Base-by-base conservation (phyloP, 2,797 vertebrate genomes). In the Arnoldichthys spilopterus region DNA sequence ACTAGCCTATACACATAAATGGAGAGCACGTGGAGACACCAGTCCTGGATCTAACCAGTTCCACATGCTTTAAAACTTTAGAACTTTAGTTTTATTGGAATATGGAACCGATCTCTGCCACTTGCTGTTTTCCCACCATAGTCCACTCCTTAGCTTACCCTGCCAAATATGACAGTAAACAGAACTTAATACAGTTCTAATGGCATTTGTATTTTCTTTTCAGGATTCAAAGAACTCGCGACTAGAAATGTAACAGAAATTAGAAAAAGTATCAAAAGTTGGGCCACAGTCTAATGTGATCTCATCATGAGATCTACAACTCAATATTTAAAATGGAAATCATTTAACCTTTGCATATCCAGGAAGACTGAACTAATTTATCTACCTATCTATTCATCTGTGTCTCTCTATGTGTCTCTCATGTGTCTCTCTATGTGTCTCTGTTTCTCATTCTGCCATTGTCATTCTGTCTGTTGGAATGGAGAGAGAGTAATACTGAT, bases 121-220 rank as follows among this genome's bases (percentile, higher is more conserved):
- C 78, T 87, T 77, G 77, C 28, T 82, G 76, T 86, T 64, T 73
- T 81, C 74, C 51, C 79, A 71, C 73, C 59, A 56, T 32, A 76
- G 72, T 84, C 79, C 77, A 84, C 80, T 87, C 76, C 77, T 67
- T 81, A 78, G 81, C 68, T 83, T 78, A 86, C 83, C 80, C 80
- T 83, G 79, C 84, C 58, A 78, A 81, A 89, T 91, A 89, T 88
- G 90, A 77, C 86, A 82, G 81, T 90, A 90, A 91, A 90, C 84
- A 88, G 72, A 88, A 84, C 86, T 90, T 89, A 70, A 51, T 83
- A 83, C 20, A 88, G 75, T 1, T 88, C 82, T 13, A 47, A 47
- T 13, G 12, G n/a, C n/a, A n/a, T n/a, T n/a, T n/a, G n/a, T n/a
- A n/a, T n/a, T n/a, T n/a, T n/a, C n/a, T n/a, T 53, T 15, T 6